phyloP scores from a whole-genome alignment of 2,113 vertebrate genomes.

The Corythaixoides concolor region DNA sequence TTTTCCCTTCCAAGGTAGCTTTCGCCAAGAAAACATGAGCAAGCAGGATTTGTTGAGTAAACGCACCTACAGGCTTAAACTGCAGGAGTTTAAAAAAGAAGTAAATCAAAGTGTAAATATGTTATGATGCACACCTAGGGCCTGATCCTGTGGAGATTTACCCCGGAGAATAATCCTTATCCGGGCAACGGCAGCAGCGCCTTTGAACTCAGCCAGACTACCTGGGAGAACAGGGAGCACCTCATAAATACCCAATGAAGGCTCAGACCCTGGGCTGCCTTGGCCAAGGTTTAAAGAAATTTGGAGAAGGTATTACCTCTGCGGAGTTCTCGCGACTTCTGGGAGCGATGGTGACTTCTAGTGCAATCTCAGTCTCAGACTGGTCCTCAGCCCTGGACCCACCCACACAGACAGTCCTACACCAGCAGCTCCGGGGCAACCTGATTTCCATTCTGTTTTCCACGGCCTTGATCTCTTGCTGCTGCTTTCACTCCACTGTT shows the following conservation, averaged over 20 bases:
- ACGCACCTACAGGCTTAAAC: background rate
- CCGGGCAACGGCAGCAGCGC: background rate
- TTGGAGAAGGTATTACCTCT: background rate
- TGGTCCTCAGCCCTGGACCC: background rate
- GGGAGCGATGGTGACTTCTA: background rate
- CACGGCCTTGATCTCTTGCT: background rate
- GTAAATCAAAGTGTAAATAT: conserved; percentile 10
- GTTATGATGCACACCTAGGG: conserved; percentile 11
- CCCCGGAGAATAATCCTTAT: background rate
- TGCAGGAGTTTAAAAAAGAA: background rate
- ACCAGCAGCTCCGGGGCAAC: background rate
- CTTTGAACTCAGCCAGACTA: conserved; percentile 57
- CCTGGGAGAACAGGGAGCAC: background rate
- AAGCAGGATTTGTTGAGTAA: background rate
- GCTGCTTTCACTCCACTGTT: background rate
- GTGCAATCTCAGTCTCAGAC: background rate
- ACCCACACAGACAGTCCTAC: accelerated
- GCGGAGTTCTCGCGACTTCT: background rate
- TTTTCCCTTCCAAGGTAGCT: background rate
- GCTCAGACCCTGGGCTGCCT: background rate
- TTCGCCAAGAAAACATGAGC: background rate
- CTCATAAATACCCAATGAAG: conserved; percentile 16
- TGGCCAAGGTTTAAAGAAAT: background rate
- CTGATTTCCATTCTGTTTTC: background rate
- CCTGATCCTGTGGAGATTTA: background rate